Percentiles rank a stretch among this genome's conserved stretches.
phyloP scores from a whole-genome alignment of 2,797 vertebrate species.

The Acanthurus leucopareius region DNA sequence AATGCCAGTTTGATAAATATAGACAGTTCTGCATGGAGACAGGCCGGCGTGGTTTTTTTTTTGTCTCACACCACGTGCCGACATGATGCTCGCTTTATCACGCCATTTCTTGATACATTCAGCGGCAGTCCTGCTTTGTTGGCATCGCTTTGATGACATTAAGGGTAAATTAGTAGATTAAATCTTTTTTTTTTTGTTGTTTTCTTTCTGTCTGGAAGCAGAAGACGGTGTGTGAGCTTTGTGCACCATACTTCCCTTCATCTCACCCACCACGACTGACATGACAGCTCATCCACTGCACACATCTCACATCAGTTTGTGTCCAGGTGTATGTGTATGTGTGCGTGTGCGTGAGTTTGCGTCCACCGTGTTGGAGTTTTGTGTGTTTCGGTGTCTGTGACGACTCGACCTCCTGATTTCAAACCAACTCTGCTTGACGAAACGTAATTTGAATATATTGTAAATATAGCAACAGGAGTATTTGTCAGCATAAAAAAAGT shows the following conservation, averaged over 20 bases:
- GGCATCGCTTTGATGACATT: slow-evolving; percentile 69
- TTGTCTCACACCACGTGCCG: slow-evolving; percentile 47
- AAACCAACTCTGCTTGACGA: not conserved
- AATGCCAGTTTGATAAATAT: slow-evolving; percentile 69
- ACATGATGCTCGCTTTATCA: slow-evolving; percentile 51
- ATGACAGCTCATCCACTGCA: slow-evolving; percentile 14
- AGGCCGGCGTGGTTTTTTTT: slow-evolving; percentile 31
- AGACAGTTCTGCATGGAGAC: slow-evolving; percentile 78
- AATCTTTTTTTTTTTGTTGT: slow-evolving; percentile 16
- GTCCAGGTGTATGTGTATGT: slow-evolving; percentile 38
- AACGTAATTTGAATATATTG: not conserved
- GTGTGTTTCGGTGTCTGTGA: slow-evolving; percentile 29
- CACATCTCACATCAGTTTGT: slow-evolving; percentile 38
- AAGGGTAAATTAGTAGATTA: slow-evolving; percentile 56
- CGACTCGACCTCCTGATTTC: not conserved
- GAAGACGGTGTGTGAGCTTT: slow-evolving; percentile 42
- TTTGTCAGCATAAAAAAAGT: not conserved
- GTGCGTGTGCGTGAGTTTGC: slow-evolving; percentile 34
- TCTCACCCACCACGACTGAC: slow-evolving; percentile 45
- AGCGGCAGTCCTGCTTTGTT: slow-evolving; percentile 63
- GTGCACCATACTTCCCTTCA: slow-evolving; percentile 55
- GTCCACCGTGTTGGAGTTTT: slow-evolving; percentile 32
- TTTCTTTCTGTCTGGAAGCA: slow-evolving; percentile 18
- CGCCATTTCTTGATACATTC: slow-evolving; percentile 55
- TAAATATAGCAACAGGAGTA: not conserved